phyloP scores from a whole-genome alignment of 53 echinoderm and acorn worm genomes.

The Apostichopus leukothele region DNA sequence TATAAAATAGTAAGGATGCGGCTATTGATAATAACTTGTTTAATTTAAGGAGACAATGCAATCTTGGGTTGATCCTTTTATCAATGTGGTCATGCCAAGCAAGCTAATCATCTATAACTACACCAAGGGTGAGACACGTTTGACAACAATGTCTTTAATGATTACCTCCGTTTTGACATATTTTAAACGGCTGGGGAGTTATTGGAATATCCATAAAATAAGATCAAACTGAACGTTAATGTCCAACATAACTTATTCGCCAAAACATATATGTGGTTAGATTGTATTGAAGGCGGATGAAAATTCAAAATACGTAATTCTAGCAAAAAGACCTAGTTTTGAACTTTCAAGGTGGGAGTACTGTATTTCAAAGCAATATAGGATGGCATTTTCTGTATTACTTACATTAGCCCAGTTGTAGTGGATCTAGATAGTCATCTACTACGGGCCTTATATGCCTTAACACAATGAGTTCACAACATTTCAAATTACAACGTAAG shows the following conservation, averaged over 20 bases:
- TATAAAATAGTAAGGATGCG: no score
- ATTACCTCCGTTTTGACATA: neutral
- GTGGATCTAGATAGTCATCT: neutral
- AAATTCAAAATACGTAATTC: constrained; percentile 38
- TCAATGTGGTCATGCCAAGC: no score
- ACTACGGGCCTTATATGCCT: neutral
- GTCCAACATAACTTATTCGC: neutral
- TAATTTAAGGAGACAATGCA: no score
- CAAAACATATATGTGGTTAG: constrained; percentile 22
- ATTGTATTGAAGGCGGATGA: constrained; percentile 51
- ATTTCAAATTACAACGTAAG: neutral
- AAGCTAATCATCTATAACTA: no score
- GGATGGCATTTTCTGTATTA: neutral
- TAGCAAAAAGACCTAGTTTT: neutral
- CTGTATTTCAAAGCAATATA: constrained; percentile 15
- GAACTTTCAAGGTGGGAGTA: constrained; percentile 2
- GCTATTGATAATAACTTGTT: no score
- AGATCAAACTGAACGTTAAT: constrained; percentile 9
- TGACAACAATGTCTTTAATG: no score
- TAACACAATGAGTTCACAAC: constrained; percentile 5
- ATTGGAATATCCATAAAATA: constrained; percentile 24
- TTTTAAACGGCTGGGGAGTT: neutral
- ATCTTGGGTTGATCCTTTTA: no score
- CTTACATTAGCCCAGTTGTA: neutral
- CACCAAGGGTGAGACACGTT: no score